These are phyloP conservation scores for Psilanteris sp. DNA, from an alignment of 1,140 invertebrate species.

Conservation along the genomic window DNA sequence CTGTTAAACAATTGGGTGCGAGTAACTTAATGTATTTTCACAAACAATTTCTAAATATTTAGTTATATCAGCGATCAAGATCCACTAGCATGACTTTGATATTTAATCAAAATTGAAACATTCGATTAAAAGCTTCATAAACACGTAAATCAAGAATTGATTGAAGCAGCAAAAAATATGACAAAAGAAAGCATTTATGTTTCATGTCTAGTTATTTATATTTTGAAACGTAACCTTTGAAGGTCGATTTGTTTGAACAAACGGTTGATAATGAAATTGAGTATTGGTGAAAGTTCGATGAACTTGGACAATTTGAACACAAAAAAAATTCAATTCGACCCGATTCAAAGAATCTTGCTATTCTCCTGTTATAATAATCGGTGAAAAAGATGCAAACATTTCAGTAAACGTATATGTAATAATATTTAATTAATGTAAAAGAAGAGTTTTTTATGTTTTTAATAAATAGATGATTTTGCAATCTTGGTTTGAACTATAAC, in stretches of 20 bases:
- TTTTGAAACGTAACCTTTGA: not conserved
- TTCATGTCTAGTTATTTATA: too few relatives aligned
- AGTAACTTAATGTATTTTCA: constrained; percentile 11
- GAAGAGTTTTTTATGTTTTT: too few relatives aligned
- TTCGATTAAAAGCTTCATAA: not conserved
- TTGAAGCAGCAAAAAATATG: not conserved
- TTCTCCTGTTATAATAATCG: too few relatives aligned
- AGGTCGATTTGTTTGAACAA: constrained; percentile 10
- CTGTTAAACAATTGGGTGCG: constrained; percentile 8
- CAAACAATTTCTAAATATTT: constrained; percentile 18
- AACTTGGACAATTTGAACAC: constrained; percentile 1
- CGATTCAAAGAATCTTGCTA: too few relatives aligned
- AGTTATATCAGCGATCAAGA: constrained; percentile 26
- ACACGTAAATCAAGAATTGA: not conserved
- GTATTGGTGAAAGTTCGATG: constrained; percentile 35
- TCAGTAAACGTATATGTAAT: too few relatives aligned
- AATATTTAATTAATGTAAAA: too few relatives aligned
- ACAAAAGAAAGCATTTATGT: not conserved
- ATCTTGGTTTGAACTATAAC: too few relatives aligned
- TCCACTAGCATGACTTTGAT: constrained; percentile 21
- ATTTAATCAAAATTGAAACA: constrained; percentile 4
- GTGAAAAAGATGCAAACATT: too few relatives aligned
- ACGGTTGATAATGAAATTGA: constrained; percentile 1
- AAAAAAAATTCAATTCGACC: too few relatives aligned
- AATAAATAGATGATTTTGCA: too few relatives aligned